Evolutionary conservation across 2,888 invertebrate species (phyloP).

Genomic region (Cryptophagus acutangulus): DNA sequence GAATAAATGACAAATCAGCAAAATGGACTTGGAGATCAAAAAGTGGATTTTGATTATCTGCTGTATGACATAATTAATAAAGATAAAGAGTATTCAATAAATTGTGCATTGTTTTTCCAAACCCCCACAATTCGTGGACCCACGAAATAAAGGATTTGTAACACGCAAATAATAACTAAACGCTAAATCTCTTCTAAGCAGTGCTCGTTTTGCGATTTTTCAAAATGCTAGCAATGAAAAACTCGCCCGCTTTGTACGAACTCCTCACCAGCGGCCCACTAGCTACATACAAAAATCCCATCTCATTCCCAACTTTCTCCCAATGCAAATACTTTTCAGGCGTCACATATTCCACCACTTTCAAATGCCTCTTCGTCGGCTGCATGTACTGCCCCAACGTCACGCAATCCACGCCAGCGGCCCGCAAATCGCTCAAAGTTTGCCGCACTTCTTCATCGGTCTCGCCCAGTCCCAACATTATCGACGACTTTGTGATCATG

Average conservation of each 20-base stretch:
- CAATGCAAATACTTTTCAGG: slow-evolving; percentile 88
- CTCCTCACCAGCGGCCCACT: slow-evolving; percentile 96
- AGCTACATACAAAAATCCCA: slow-evolving; percentile 95
- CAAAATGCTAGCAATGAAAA: slow-evolving; percentile 77
- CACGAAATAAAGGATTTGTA: no score
- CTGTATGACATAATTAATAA: no score
- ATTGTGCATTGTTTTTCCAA: no score
- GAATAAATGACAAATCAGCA: no score
- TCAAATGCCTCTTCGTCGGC: slow-evolving; percentile 92
- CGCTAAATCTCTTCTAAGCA: neutral
- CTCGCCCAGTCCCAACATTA: slow-evolving; percentile 96
- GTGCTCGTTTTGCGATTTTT: slow-evolving; percentile 54
- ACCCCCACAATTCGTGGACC: no score
- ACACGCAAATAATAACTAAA: no score
- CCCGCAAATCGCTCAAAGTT: slow-evolving; percentile 80
- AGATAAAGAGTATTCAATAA: no score
- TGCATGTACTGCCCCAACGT: slow-evolving; percentile 99
- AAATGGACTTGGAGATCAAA: no score
- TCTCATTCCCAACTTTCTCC: slow-evolving; percentile 72
- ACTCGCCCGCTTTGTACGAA: slow-evolving; percentile 97
- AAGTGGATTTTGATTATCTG: no score
- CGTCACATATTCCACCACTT: slow-evolving; percentile 89
- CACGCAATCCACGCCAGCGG: slow-evolving; percentile 85
- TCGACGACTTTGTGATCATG: slow-evolving; percentile 93
- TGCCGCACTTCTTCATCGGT: slow-evolving; percentile 80